Evolutionary conservation across 2,888 invertebrate species (phyloP).

Genomic region (Adela reaumurella): DNA sequence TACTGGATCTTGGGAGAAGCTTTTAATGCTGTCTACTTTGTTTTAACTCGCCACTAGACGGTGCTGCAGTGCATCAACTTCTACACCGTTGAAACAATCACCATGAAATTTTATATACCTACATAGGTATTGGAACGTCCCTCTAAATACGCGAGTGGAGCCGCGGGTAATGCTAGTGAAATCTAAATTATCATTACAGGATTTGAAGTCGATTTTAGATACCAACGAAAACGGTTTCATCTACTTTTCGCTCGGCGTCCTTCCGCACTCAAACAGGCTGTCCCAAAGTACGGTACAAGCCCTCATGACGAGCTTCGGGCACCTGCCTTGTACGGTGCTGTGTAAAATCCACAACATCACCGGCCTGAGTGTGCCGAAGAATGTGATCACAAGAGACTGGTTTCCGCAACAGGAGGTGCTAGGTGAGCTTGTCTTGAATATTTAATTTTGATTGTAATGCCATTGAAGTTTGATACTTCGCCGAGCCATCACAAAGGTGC

Average conservation of each 20-base stretch:
- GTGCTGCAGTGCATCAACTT: no score
- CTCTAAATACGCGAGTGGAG: no score
- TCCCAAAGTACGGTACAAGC: conserved; percentile 30
- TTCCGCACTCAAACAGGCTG: conserved; percentile 41
- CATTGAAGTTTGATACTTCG: no score
- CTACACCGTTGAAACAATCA: no score
- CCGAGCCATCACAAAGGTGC: no score
- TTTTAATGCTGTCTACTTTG: no score
- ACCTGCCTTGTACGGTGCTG: conserved; percentile 43
- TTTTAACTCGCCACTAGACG: no score
- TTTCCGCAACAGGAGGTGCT: conserved; percentile 55
- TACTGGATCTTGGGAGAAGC: no score
- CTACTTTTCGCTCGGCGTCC: conserved; percentile 49
- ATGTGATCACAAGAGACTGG: conserved; percentile 45
- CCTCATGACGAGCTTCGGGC: conserved; percentile 39
- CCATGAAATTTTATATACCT: no score
- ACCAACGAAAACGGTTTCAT: conserved; percentile 38
- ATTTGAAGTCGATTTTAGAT: conserved; percentile 29
- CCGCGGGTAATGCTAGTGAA: no score
- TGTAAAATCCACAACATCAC: conserved; percentile 51
- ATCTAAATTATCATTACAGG: conserved; percentile 33
- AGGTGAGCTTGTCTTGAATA: conserved; percentile 35
- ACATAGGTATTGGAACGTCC: no score
- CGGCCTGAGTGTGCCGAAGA: conserved; percentile 32
- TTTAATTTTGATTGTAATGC: no score